Evolutionary conservation across 2,113 vertebrate species (phyloP).

Genomic region (Perccottus glenii): DNA sequence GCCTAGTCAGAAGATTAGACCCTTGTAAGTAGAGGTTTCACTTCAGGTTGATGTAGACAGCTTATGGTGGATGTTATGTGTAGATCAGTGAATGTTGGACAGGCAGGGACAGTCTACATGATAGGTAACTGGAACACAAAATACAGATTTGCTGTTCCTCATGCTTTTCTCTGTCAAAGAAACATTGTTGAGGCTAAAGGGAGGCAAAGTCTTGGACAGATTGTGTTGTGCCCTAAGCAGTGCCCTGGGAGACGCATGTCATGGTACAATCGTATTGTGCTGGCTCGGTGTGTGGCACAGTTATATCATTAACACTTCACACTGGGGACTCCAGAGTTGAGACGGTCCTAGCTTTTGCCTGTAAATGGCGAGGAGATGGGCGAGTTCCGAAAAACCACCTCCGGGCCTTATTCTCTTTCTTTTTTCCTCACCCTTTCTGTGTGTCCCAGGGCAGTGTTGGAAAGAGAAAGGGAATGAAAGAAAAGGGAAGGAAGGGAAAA

Average conservation of each 20-base stretch:
- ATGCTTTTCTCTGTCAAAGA: constrained; percentile 44
- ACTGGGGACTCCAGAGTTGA: constrained; percentile 51
- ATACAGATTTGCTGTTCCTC: constrained; percentile 12
- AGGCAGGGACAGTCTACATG: too few species aligned
- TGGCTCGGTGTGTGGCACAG: constrained; percentile 66
- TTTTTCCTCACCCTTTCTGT: constrained; percentile 32
- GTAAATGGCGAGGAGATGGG: constrained; percentile 52
- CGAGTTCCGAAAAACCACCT: constrained; percentile 62
- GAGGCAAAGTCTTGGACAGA: constrained; percentile 54
- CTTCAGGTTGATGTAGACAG: background rate
- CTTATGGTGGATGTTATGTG: background rate
- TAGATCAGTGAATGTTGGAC: too few species aligned
- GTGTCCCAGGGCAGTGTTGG: constrained; percentile 51
- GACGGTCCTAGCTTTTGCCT: constrained; percentile 39
- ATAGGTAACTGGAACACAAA: too few species aligned
- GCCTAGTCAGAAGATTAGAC: too few species aligned
- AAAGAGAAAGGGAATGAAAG: constrained; percentile 46
- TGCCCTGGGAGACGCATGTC: constrained; percentile 62
- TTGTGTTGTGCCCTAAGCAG: constrained; percentile 65
- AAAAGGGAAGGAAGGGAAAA: constrained; percentile 28
- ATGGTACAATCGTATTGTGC: constrained; percentile 64
- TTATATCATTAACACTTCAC: constrained; percentile 67
- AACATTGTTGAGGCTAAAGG: constrained; percentile 39
- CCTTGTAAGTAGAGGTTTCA: too few species aligned
- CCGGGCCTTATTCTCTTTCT: constrained; percentile 28